Conservation (phyloP, 1,140 invertebrate genomes). For the Halictus rubicundus region DNA sequence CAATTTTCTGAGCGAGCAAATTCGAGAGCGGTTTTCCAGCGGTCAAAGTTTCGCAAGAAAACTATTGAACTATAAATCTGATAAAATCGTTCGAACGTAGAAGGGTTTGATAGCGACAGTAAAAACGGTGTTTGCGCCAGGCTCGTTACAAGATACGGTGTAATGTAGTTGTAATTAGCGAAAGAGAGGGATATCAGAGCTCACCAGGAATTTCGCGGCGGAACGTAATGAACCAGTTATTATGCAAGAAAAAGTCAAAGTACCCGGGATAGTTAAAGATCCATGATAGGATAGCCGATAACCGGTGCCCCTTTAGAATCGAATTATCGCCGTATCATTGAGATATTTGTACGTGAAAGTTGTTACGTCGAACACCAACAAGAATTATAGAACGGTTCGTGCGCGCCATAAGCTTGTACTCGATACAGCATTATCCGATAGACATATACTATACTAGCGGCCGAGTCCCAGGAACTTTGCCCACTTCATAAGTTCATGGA, state of each 20-base stretch:
- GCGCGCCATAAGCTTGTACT: conserved; percentile 21
- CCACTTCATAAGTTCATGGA: conserved; percentile 29
- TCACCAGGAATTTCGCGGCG: too few species aligned
- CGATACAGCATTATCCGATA: conserved; percentile 39
- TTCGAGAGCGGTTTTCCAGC: too few species aligned
- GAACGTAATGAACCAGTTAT: too few species aligned
- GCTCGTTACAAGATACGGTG: too few species aligned
- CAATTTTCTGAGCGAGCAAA: too few species aligned
- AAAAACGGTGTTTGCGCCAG: too few species aligned
- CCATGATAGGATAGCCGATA: neutral
- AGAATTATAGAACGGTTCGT: conserved; percentile 28
- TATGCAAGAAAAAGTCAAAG: neutral
- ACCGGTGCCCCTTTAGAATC: neutral
- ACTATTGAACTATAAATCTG: too few species aligned
- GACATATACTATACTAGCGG: conserved; percentile 5
- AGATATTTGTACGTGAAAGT: conserved; percentile 45
- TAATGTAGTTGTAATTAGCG: too few species aligned
- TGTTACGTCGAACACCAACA: conserved; percentile 11
- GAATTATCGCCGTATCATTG: conserved; percentile 15
- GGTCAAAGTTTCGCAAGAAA: too few species aligned
- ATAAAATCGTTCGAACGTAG: too few species aligned
- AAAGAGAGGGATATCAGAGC: too few species aligned
- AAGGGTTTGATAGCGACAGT: too few species aligned
- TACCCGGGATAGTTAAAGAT: neutral
- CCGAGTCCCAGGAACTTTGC: conserved; percentile 32